Conservation (phyloP, 2,888 invertebrate species). For the Epirrhoe tristata region DNA sequence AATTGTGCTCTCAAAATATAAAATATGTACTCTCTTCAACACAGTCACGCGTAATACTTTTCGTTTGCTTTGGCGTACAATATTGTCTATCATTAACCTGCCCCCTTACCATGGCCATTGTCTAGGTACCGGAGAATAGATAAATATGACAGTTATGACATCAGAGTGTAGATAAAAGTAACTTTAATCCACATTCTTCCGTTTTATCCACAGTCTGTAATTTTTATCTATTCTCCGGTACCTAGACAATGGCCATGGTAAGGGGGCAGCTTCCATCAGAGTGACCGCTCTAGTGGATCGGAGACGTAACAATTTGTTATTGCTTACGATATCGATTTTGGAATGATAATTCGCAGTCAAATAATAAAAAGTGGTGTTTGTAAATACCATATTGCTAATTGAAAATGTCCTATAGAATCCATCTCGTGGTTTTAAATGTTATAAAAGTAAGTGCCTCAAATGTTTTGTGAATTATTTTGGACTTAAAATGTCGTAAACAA, state of each 20-base stretch:
- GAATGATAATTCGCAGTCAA: slow-evolving; percentile 32
- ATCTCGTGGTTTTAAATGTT: background rate
- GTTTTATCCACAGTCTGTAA: no score
- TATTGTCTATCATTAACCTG: slow-evolving; percentile 41
- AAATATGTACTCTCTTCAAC: slow-evolving; percentile 52
- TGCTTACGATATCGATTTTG: slow-evolving; percentile 29
- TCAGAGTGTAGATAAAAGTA: no score
- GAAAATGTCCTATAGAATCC: background rate
- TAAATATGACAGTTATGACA: no score
- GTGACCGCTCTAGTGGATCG: slow-evolving; percentile 10
- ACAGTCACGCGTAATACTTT: slow-evolving; percentile 71
- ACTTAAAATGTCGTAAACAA: slow-evolving; percentile 31
- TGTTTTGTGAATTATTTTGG: background rate
- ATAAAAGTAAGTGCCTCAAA: background rate
- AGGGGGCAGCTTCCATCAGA: slow-evolving; percentile 5
- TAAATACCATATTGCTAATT: background rate
- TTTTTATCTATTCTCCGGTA: no score
- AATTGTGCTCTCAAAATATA: slow-evolving; percentile 46
- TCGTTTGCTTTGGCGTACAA: slow-evolving; percentile 71
- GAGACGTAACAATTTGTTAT: slow-evolving; percentile 32
- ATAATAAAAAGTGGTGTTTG: slow-evolving; percentile 2
- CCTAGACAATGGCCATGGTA: no score
- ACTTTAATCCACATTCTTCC: no score
- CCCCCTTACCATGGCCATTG: no score
- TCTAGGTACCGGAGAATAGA: no score